Base-by-base conservation (phyloP, 2,113 vertebrate species). In the Verasper variegatus region DNA sequence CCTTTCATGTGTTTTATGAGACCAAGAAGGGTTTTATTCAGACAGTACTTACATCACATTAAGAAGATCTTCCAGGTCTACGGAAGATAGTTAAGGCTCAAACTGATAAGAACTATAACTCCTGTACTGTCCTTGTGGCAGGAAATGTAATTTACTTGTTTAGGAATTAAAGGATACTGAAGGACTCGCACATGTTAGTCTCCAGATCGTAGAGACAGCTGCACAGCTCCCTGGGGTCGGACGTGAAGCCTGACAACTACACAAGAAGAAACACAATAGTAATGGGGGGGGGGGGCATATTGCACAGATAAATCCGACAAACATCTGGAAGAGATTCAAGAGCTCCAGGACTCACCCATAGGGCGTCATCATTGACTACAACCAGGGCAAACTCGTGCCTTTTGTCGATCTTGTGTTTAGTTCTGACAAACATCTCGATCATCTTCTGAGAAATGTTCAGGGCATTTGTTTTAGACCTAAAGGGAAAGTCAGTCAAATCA, bases 361-460 rank as follows among this genome's bases (percentile, higher is more conserved):
- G 94, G 2, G 96, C 96, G 0, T 98, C 97, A 0, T 98, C 97
- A 3, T 98, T 99, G 23, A 98, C 95, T 31, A 99, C 97, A 17
- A 99, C 95, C 88, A 99, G 91, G 0, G 97, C 97, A 10, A 99
- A 99, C 84, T 99, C 97, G 0, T 99, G 97, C 26, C 96, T 91
- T 88, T 97, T 98, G 92, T 98, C 96, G 1, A 98, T 97, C 90
- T 97, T 98, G 92, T 99, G 97, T 78, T 99, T 99, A 0, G 97
- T 99, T 83, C 97, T 94, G 61, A 99, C 97, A 18, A 99, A 99
- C 97, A 99, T 99, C 92, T 99, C 97, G 0, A 99, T 97, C 97
- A 99, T 99, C 92, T 99, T 99, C 95, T 99, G 97, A 55, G 96
- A 98, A 65, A 97, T 95, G 42, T 98, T 98, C 42, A 98, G 86